phyloP scores from a whole-genome alignment of 2,113 vertebrate species.

The Telmatochromis sp. region DNA sequence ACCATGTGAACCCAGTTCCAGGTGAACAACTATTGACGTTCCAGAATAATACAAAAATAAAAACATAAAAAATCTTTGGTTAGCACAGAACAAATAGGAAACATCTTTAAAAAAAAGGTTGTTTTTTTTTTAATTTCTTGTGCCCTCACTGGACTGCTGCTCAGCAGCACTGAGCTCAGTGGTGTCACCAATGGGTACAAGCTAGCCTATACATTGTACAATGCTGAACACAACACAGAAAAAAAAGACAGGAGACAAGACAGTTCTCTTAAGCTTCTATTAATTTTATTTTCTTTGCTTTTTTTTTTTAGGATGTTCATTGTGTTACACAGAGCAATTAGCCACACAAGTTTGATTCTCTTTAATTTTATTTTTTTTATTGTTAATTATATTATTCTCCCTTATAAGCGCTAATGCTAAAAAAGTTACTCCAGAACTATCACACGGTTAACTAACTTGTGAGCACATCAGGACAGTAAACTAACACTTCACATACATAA shows the following conservation, averaged over 20 bases:
- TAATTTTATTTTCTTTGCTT: constrained; percentile 46
- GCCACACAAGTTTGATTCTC: constrained; percentile 66
- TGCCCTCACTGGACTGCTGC: background rate
- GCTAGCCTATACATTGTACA: background rate
- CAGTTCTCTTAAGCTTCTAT: constrained; percentile 61
- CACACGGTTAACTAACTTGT: constrained; percentile 67
- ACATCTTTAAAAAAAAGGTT: rapidly evolving
- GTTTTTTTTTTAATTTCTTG: rapidly evolving
- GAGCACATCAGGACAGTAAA: constrained; percentile 62
- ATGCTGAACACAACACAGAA: background rate
- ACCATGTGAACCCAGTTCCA: background rate
- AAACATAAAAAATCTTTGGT: background rate
- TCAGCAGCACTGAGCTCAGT: background rate
- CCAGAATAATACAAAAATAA: background rate
- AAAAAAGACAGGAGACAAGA: background rate
- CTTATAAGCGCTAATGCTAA: constrained; percentile 67
- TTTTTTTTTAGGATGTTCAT: constrained; percentile 49
- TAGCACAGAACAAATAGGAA: background rate
- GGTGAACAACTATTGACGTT: background rate
- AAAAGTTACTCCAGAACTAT: constrained; percentile 71
- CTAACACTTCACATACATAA: constrained; percentile 64
- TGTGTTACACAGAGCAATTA: constrained; percentile 70
- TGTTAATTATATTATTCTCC: constrained; percentile 64
- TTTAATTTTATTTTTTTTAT: constrained; percentile 33
- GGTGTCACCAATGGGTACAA: background rate